These are phyloP conservation scores for Lycophotia porphyrea DNA, from an alignment of 2,888 invertebrate genomes.

Conservation along the genomic window DNA sequence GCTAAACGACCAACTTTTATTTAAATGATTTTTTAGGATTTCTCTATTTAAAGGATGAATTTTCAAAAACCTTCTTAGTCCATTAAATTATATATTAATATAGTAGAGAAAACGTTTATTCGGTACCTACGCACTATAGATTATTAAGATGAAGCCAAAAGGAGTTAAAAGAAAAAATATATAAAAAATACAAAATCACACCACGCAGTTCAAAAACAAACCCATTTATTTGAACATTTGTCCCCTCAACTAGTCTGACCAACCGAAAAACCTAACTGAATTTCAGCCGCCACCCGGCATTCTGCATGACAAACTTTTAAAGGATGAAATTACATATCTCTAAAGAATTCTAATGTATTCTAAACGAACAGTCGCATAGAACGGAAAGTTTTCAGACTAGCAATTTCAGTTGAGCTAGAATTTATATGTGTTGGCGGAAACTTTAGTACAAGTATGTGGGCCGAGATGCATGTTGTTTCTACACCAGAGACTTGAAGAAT, in stretches of 20 bases:
- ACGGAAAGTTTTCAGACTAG: constrained; percentile 58
- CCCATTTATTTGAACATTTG: constrained; percentile 26
- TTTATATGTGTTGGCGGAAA: constrained; percentile 58
- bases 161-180: background rate
- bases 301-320: constrained; percentile 45
- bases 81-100: background rate
- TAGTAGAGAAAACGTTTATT: background rate
- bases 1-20: background rate
- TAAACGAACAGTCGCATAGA: constrained; percentile 52
- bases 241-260: constrained; percentile 6
- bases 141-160: background rate
- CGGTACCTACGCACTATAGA: background rate
- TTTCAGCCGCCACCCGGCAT: constrained; percentile 24
- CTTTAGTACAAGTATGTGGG: constrained; percentile 51
- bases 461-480: constrained; percentile 56
- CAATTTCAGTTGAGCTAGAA: constrained; percentile 61
- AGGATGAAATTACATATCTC: constrained; percentile 55
- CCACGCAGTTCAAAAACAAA: background rate
- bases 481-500: constrained; percentile 28
- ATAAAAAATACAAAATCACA: background rate
- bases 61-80: background rate
- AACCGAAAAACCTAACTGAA: constrained; percentile 31
- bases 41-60: background rate
- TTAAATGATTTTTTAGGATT: background rate
- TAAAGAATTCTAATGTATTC: constrained; percentile 63